phyloP scores from a whole-genome alignment of 1,140 invertebrate species.

The Psix sp. region DNA sequence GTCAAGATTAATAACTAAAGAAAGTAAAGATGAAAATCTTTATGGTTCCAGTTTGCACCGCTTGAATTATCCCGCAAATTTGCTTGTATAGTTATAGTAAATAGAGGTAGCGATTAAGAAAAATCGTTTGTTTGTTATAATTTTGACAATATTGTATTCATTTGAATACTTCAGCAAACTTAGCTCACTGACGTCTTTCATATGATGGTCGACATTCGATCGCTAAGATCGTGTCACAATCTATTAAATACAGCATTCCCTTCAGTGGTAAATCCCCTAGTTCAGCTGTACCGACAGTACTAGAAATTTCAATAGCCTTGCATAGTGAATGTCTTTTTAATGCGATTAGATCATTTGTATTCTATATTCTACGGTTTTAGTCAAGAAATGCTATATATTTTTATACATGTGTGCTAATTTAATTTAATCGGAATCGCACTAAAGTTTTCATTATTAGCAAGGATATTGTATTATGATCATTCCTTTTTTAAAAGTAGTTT shows the following conservation, averaged over 20 bases:
- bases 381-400: slow-evolving; percentile 2
- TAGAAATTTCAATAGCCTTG: slow-evolving; percentile 11
- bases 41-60: too few relatives aligned
- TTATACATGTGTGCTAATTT: slow-evolving; percentile 13
- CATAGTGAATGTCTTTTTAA: slow-evolving; percentile 19
- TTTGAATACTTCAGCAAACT: slow-evolving; percentile 57
- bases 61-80: too few relatives aligned
- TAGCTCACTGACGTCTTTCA: slow-evolving; percentile 60
- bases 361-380: too few relatives aligned
- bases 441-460: slow-evolving; percentile 7
- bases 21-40: too few relatives aligned
- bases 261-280: slow-evolving; percentile 28
- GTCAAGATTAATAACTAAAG: too few relatives aligned
- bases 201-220: slow-evolving; percentile 39
- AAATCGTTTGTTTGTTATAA: slow-evolving; percentile 35
- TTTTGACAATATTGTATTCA: slow-evolving; percentile 50
- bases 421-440: slow-evolving; percentile 2
- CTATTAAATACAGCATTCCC: slow-evolving; percentile 32
- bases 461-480: slow-evolving; percentile 3
- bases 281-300: slow-evolving; percentile 30
- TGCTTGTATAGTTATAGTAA: too few relatives aligned
- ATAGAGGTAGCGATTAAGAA: slow-evolving; percentile 12
- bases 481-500: too few relatives aligned
- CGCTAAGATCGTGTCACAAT: slow-evolving; percentile 30
- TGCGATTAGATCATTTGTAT: slow-evolving; percentile 5